A percentile compares a stretch with the other conserved stretches of the same genome.
Evolutionary conservation across 1,140 invertebrate genomes (phyloP).

Genomic region (Sminthurides bifidus): DNA sequence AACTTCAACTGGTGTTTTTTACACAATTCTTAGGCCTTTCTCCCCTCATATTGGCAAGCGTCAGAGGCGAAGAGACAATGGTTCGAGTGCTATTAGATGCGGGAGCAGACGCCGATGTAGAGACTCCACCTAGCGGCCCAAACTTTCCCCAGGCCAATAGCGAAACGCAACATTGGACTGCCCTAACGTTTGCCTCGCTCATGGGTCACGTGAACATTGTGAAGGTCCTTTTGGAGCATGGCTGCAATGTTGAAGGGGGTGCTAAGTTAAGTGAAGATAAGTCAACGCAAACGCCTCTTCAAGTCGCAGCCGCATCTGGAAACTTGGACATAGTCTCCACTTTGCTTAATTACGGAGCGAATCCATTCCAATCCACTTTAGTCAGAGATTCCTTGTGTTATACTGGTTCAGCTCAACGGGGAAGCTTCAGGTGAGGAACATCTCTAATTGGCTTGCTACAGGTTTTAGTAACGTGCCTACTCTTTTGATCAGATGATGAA

Average conservation of each 20-base stretch:
- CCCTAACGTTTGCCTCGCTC: conserved; percentile 55
- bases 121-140: conserved; percentile 45
- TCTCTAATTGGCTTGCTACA: no score
- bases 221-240: conserved; percentile 50
- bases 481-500: no score
- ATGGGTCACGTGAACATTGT: conserved; percentile 40
- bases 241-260: conserved; percentile 73
- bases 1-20: background rate
- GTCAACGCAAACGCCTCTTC: conserved; percentile 70
- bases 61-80: conserved; percentile 64
- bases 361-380: conserved; percentile 72
- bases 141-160: conserved; percentile 43
- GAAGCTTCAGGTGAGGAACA: conserved; percentile 42
- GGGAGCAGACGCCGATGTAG: conserved; percentile 60
- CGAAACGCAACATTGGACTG: conserved; percentile 66
- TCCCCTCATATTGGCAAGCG: conserved; percentile 35
- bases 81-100: conserved; percentile 57
- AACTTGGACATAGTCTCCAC: conserved; percentile 67
- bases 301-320: conserved; percentile 68
- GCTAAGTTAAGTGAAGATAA: conserved; percentile 66
- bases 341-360: conserved; percentile 65
- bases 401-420: conserved; percentile 66
- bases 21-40: conserved; percentile 15
- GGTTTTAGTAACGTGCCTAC: no score
- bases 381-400: conserved; percentile 71